Base-by-base conservation (phyloP, 2,888 invertebrate genomes). In the Rutpela maculata region DNA sequence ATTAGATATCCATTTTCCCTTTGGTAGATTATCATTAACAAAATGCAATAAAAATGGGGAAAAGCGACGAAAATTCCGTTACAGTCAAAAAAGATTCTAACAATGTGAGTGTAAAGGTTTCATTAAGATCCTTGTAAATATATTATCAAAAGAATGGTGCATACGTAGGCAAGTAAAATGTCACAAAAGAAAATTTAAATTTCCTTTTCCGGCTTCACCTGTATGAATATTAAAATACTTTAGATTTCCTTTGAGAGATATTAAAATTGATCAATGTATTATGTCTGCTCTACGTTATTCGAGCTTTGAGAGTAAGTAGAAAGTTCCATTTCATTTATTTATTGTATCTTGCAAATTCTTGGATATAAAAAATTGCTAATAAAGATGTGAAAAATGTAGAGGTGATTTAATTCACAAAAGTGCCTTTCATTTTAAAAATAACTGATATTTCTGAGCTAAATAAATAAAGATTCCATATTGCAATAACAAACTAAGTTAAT, bases 151-250 rank as follows among this genome's bases (percentile, higher is more conserved):
- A 74, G 74, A 76, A 78, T 56, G 74, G 43, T 68, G 76, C 74
- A 63, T 72, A 73, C 67, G 60, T 69, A 69, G 60, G 70, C 59
- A 50, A 69, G 50, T 74, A 26, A 60, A 72, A 59, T 62, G 72
- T 63, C 60, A 69, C 43, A 68, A 72, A 71, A 68, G 76, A 74
- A 74, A 74, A 77, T 74, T 74, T 77, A 74, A 72, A 72, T 72
- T 78, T 75, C 22, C 75, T 62, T 63, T 62, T 63, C 72, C n/a
- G 19, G 62, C 56, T 60, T 57, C 68, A 74, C 77, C 74, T 82
- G 80, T 79, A 83, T 83, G 82, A 82, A 83, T 83, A 79, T 83
- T 83, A 79, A 74, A 83, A 78, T 75, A 79, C 79, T 79, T 80
- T 74, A 77, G 79, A 83, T 83, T 83, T 83, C 83, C 82, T 82